Evolutionary conservation across 2,888 invertebrate species (phyloP), one percentile per base, ranked within the genome.

Genomic region (Plebejus argus): DNA sequence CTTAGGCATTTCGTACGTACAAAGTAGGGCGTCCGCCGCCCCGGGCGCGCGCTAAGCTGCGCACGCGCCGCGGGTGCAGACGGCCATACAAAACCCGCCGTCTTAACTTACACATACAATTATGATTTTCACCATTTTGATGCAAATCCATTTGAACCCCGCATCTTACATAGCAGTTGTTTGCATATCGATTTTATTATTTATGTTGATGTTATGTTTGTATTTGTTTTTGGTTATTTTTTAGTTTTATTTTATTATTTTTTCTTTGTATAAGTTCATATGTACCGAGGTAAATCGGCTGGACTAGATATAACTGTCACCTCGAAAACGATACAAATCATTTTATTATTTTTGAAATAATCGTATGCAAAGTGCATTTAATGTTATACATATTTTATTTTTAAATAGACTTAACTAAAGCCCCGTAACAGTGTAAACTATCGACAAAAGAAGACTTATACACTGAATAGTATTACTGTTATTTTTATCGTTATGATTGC

Each of bases 391-490:
- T 88, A 92, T 89, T 86, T 90, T 87, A 86, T 90, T 89, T 88
- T 88, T 86, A 84, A 83, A 86, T 88, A 89, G 88, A 89, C 89
- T 89, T 89, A 90, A 89, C 87, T 83, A 87, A 90, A 89, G 86
- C 85, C 88, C 89, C 89, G 91, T 93, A 74, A 74, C 74, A 74
- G 74, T 74, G 74, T 74, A 28, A 18, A 39, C 35, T 71, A 74
- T 74, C 49, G 49, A 28, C 74, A 53, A 74, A 15, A 33, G 74
- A 74, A 91, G 88, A 91, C 91, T 91, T 92, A 90, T 91, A 92
- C 91, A 92, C 91, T 91, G 90, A 91, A 91, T 92, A 93, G 91
- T 94, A 93, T 93, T 92, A 94, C 92, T 92, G 92, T 91, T 91
- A 92, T 92, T 91, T 92, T 92, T 91, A 92, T 91, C 90, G 58